A percentile compares a stretch with the other conserved stretches of the same genome.
Conservation (phyloP, 2,113 vertebrate species). For the Zeus faber region DNA sequence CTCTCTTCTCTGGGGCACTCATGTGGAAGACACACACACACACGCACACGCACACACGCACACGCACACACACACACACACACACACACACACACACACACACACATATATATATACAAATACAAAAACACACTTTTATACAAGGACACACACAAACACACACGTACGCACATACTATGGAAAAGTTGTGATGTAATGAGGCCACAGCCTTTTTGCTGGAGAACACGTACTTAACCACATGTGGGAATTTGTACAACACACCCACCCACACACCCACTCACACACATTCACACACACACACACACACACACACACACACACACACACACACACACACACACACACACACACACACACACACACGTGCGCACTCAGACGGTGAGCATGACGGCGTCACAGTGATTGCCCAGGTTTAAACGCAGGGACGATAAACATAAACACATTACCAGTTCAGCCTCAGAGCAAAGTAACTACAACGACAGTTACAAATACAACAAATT, state of each 20-base stretch:
- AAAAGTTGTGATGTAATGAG: constrained; percentile 67
- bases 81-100: constrained; percentile 12
- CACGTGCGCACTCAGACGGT: constrained; percentile 28
- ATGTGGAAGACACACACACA: constrained; percentile 23
- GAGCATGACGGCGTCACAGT: too few relatives aligned
- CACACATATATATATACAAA: constrained; percentile 13
- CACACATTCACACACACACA: neutral
- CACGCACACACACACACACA: constrained; percentile 21
- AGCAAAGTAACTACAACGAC: too few relatives aligned
- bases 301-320: constrained; percentile 14
- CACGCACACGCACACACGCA: constrained; percentile 2
- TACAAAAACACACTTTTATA: neutral
- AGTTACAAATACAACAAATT: too few relatives aligned
- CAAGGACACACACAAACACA: constrained; percentile 7
- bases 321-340: constrained; percentile 8
- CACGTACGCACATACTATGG: constrained; percentile 44
- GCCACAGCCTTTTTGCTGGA: constrained; percentile 44
- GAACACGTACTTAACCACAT: constrained; percentile 43
- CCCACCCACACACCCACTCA: neutral
- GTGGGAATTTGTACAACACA: neutral
- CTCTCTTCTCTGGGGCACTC: constrained; percentile 3
- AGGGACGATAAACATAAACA: too few relatives aligned
- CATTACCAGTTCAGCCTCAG: too few relatives aligned
- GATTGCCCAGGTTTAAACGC: too few relatives aligned
- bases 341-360: constrained; percentile 19